These are phyloP conservation scores for Acrobasis repandana DNA, from an alignment of 2,888 invertebrate genomes.

Conservation along the genomic window DNA sequence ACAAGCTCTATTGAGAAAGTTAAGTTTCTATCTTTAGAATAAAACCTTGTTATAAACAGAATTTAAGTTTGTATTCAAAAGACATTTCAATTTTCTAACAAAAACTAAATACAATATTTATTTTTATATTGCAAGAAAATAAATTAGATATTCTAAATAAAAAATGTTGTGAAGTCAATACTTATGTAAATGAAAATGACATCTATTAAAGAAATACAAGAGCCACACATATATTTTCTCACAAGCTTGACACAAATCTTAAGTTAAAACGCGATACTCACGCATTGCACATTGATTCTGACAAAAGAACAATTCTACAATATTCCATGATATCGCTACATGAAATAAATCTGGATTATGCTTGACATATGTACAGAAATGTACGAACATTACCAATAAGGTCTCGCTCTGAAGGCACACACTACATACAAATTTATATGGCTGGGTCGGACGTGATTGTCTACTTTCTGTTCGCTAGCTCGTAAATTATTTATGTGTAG, in stretches of 20 bases:
- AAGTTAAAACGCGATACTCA: not conserved
- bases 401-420: conserved; percentile 26
- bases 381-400: conserved; percentile 25
- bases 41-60: not conserved
- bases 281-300: not conserved
- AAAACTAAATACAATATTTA: too few relatives aligned
- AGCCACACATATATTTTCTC: not conserved
- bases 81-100: too few relatives aligned
- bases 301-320: not conserved
- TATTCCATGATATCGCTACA: conserved; percentile 2
- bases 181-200: not conserved
- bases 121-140: too few relatives aligned
- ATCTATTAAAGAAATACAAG: not conserved
- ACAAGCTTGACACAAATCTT: not conserved
- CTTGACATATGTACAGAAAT: conserved; percentile 20
- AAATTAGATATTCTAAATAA: not conserved
- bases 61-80: not conserved
- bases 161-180: not conserved
- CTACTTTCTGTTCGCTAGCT: conserved; percentile 28
- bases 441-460: conserved; percentile 40
- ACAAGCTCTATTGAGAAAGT: conserved; percentile 12
- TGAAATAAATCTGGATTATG: conserved; percentile 4
- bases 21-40: conserved; percentile 2
- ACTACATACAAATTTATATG: conserved; percentile 26
- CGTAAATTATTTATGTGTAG: conserved; percentile 35